phyloP scores from a whole-genome alignment of 2,888 invertebrate genomes.

The Rotaria magnacalcarata region DNA sequence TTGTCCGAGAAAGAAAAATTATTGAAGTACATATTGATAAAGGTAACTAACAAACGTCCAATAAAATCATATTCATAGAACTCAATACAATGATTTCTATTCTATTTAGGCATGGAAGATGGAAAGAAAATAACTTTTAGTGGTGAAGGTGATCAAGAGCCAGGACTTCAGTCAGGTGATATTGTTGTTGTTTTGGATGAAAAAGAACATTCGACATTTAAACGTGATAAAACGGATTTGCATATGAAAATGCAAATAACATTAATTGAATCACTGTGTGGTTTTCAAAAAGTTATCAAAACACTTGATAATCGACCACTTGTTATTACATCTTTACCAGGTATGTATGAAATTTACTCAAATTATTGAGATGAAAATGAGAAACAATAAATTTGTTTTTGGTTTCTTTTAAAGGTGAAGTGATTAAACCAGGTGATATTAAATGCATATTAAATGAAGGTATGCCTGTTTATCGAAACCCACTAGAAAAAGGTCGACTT shows the following conservation, averaged over 20 bases:
- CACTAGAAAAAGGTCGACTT: constrained; percentile 79
- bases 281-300: constrained; percentile 75
- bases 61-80: too few relatives aligned
- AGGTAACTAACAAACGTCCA: constrained; percentile 55
- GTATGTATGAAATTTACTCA: constrained; percentile 67
- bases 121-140: constrained; percentile 78
- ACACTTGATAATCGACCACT: constrained; percentile 83
- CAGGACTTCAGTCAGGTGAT: constrained; percentile 79
- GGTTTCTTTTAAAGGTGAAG: constrained; percentile 9
- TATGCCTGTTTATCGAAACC: constrained; percentile 80
- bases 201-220: constrained; percentile 74
- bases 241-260: constrained; percentile 71
- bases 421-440: constrained; percentile 54
- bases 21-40: constrained; percentile 81
- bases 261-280: constrained; percentile 83
- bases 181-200: constrained; percentile 79
- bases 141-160: constrained; percentile 82
- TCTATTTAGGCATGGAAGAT: constrained; percentile 68
- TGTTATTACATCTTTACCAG: constrained; percentile 72
- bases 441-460: constrained; percentile 78
- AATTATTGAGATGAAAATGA: background rate
- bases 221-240: constrained; percentile 70
- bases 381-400: background rate
- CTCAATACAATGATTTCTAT: too few relatives aligned
- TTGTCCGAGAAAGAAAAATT: constrained; percentile 74